Base-by-base conservation (phyloP, 2,113 vertebrate genomes). In the Cichladusa arquata region DNA sequence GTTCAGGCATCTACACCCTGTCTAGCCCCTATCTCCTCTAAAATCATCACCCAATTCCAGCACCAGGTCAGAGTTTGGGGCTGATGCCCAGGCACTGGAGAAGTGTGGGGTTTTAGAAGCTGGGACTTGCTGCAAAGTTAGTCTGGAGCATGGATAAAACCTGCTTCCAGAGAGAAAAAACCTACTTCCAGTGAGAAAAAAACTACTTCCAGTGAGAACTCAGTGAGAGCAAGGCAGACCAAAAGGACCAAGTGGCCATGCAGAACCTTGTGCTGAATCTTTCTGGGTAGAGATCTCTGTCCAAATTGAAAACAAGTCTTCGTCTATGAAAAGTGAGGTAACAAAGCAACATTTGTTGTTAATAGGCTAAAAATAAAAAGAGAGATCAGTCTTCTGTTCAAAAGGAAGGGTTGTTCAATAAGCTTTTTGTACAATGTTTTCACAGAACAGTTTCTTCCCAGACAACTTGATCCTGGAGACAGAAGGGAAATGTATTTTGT, bases 341-440 rank as follows among this genome's bases (percentile, higher is more conserved):
- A 95, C 42, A 95, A 95, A 91, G 90, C 76, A 90, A 58, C 64
- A 71, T 89, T 51, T 95, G 83, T 95, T 76, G 54, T 20, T 23
- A 67, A 57, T 2, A 45, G 60, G 29, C 78, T 94, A 94, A 96
- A 97, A 96, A 94, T 92, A 94, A 79, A 88, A 29, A 76, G 66
- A 64, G 33, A 83, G 15, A 45, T 56, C 34, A 81, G 56, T 42
- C 53, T 83, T 58, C 74, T 73, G 74, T 81, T 81, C 44, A 71
- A 83, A 93, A 87, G 58, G 36, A 79, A 93, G 73, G 33, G 25
- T 48, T 81, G 24, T 25, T 96, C 86, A 96, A 85, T 91, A 45
- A 92, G 70, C 47, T 87, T 88, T 95, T 91, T 97, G 90, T 95
- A 66, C 60, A 40, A n/a, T 40, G n/a, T 60, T 34, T 93, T 78